Percentiles rank a stretch among this genome's conserved stretches.
phyloP scores from a whole-genome alignment of 2,888 invertebrate genomes.

The Drosophila birchii region DNA sequence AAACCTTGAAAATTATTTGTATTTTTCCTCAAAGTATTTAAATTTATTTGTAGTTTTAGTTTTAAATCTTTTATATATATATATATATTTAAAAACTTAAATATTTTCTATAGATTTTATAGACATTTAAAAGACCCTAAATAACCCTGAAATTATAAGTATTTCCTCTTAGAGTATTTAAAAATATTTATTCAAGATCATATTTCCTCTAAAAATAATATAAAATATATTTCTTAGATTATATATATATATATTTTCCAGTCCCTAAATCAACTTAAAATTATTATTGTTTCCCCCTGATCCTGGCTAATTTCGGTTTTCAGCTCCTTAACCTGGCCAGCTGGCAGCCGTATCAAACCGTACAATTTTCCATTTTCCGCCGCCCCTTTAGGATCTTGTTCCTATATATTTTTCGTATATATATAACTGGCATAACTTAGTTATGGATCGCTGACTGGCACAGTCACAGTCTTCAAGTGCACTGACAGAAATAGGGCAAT shows the following conservation, averaged over 20 bases:
- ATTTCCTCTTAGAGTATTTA: neutral
- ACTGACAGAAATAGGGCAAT: neutral
- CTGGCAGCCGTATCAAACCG: conserved; percentile 33
- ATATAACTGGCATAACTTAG: conserved; percentile 61
- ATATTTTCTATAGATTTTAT: neutral
- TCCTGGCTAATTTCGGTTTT: neutral
- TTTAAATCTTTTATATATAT: too few relatives aligned
- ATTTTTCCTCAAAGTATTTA: neutral
- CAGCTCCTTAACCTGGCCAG: conserved; percentile 35
- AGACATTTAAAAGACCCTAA: neutral
- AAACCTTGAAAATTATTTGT: neutral
- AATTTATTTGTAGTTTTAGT: neutral
- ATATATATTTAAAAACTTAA: too few relatives aligned
- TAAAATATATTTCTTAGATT: too few relatives aligned
- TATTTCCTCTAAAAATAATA: too few relatives aligned
- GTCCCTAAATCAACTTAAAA: neutral
- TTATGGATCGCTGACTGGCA: conserved; percentile 49
- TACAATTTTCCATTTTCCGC: conserved; percentile 57
- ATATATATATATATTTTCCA: neutral
- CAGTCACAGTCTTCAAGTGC: conserved; percentile 11
- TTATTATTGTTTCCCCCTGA: neutral
- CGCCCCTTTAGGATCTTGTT: conserved; percentile 2
- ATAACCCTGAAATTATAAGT: neutral
- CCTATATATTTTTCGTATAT: neutral
- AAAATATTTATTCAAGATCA: too few relatives aligned